Evolutionary conservation across 2,888 invertebrate species (phyloP), one percentile per base, ranked within the genome.

Genomic region (Chesias legatella): DNA sequence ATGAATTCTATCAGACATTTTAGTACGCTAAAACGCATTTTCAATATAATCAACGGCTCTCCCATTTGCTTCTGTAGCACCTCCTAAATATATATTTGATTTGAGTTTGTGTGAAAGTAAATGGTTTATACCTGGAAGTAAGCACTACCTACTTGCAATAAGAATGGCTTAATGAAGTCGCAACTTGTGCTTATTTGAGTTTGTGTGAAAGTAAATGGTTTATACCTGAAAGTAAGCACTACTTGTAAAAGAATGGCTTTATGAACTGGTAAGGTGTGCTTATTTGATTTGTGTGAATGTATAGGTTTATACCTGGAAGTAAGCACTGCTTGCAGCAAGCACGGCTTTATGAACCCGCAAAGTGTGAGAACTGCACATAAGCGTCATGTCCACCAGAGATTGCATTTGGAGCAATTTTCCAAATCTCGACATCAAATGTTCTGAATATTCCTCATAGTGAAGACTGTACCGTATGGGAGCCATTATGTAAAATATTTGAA

Each of bases 1-100:
- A 94, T 94, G 60, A 93, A 94, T 70, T 94, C 94, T 21, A 94
- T 90, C 45, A 94, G 84, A 31, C 92, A 91, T 74, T 93, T 93
- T 43, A 94, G 77, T 20, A 93, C 92, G 57, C 90, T 89, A 73
- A 93, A 93, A 65, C 92, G 90, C 88, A 93, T 90, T 64, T 94
- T 93, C 54, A 91, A 88, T 47, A 94, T 89, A 27, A 91, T 82
- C 26, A 91, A 73, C 28, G 91, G 90, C 56, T 91, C 91, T 6
- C 90, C 89, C 7, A 78, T 69, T 55, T 89, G 85, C 60, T 91
- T 90, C 70, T 91, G 90, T 30, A 91, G 69, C 49, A 90, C 89
- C 57, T 91, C 90, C 91, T 91, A 59, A 45, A 60, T 54, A 56
- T 37, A 45, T n/a, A n/a, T n/a, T 43, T 34, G 11, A 3, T 20